Base-by-base conservation (phyloP, 1,140 invertebrate species). In the Plodia interpunctella region DNA sequence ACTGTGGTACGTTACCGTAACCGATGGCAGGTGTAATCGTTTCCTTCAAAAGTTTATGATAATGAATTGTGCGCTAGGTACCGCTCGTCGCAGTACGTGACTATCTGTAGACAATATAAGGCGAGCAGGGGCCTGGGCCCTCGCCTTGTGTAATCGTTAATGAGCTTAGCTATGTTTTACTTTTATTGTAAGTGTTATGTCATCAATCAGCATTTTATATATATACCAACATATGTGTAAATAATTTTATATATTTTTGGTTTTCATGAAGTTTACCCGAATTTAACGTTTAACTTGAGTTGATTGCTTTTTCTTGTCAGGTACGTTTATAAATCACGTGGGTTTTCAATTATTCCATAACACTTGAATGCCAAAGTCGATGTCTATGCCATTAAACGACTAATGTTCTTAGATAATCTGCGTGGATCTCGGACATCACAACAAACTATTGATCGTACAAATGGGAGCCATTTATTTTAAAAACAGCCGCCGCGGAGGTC, bases 1-100 rank as follows among this genome's bases (percentile, higher is more conserved):
- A 87, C 82, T 89, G 87, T 89, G 83, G 87, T 89, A 89, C 87
- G 87, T 87, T 89, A 89, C 87, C 87, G 79, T 83, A 83, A 81
- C 74, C 73, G 78, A 83, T 78, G 84, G 83, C 83, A 79, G 84
- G 77, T 80, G 74, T 70, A 76, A 80, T 81, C 74, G 76, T 83
- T 81, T 76, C 74, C 78, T 80, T 74, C 51, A 61, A 77, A 72
- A 70, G 63, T 73, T 65, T 76, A 70, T 72, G 70, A 56, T 76
- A 76, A 83, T 78, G 80, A 80, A 83, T 65, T 80, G 77, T 80
- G 83, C 77, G 76, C 60, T 74, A 70, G 75, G 74, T 73, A 63
- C 72, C 71, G 49, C 49, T 51, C 49, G 21, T 21, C 49, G 51
- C n/a, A 28, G 68, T 59, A 60, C 63, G 67, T 55, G 65, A 70